These are phyloP conservation scores for Aleiodes testaceus DNA, from an alignment of 2,888 invertebrate genomes.

Conservation along the genomic window DNA sequence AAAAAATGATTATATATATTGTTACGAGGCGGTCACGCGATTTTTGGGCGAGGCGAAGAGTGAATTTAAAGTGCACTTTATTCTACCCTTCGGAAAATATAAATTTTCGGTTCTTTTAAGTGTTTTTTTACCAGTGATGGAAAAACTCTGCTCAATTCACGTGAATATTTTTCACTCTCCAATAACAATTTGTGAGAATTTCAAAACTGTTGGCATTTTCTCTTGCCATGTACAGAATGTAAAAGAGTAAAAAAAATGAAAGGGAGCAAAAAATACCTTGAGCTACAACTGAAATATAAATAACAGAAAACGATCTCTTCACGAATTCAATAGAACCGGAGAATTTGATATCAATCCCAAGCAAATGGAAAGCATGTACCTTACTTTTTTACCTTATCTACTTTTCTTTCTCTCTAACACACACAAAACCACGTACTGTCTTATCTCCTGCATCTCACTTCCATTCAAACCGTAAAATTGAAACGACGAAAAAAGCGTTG, in stretches of 20 bases:
- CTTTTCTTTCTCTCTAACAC: neutral
- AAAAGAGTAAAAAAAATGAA: neutral
- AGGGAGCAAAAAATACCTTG: conserved; percentile 16
- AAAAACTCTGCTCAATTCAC: no score
- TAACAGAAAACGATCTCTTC: conserved; percentile 37
- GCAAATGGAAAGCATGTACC: conserved; percentile 40
- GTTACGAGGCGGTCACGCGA: conserved; percentile 32
- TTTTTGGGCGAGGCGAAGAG: conserved; percentile 34
- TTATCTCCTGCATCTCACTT: neutral
- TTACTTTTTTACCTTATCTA: conserved; percentile 30
- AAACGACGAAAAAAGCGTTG: conserved; percentile 26
- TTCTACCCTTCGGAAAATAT: no score
- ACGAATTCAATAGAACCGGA: neutral
- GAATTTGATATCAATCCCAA: conserved; percentile 36
- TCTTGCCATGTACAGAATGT: no score
- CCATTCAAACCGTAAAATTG: conserved; percentile 26
- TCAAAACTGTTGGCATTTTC: no score
- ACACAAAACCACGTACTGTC: conserved; percentile 1
- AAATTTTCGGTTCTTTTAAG: conserved; percentile 5
- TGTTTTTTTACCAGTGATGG: neutral
- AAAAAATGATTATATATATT: conserved; percentile 4
- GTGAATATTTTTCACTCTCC: no score
- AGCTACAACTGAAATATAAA: conserved; percentile 32
- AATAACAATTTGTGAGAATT: no score
- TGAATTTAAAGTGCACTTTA: conserved; percentile 42